Conservation (phyloP, 2,797 vertebrate species). For the Merluccius polli region DNA sequence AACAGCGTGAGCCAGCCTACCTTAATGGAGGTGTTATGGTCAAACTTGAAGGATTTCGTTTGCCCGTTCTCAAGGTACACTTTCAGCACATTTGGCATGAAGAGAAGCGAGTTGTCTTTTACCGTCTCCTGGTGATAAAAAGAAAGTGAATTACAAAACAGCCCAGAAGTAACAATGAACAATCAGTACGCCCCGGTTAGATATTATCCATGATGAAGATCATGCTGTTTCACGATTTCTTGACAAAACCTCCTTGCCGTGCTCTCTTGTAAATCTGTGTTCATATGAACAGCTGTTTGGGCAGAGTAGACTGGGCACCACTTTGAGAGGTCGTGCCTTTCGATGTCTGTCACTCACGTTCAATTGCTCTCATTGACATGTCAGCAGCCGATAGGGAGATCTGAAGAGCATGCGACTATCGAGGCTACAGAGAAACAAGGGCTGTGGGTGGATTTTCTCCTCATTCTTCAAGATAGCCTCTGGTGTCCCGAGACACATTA, state of each 20-base stretch:
- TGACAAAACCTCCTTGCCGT: background rate
- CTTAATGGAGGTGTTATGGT: constrained; percentile 97
- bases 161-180: constrained; percentile 5
- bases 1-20: constrained; percentile 63
- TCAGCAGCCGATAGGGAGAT: background rate
- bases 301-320: constrained; percentile 17
- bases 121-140: constrained; percentile 70
- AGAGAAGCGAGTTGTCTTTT: constrained; percentile 92
- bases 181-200: background rate
- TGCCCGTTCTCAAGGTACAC: constrained; percentile 99
- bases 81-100: constrained; percentile 99
- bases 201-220: background rate
- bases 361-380: constrained; percentile 9
- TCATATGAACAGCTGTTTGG: background rate
- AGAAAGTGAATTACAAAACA: constrained; percentile 17
- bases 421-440: background rate
- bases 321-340: constrained; percentile 4
- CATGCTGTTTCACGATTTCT: background rate
- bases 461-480: background rate
- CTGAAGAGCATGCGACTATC: background rate
- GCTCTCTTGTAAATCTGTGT: background rate
- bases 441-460: no score
- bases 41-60: constrained; percentile 98
- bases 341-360: constrained; percentile 27
- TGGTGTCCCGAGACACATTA: background rate